Conservation (phyloP, 2,113 vertebrate genomes). For the Pelusios castaneus region DNA sequence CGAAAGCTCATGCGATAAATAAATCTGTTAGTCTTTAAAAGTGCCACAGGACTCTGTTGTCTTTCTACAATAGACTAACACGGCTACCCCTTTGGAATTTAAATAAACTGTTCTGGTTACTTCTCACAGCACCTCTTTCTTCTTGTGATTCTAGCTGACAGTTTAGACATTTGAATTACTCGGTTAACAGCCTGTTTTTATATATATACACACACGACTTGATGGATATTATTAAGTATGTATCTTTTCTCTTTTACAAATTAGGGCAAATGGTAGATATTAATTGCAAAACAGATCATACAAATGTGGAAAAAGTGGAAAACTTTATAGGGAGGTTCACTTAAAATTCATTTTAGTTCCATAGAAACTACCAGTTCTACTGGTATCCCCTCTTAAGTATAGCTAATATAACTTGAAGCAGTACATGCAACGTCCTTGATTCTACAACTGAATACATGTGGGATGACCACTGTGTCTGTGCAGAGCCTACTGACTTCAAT, state of each 20-base stretch:
- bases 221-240: background rate
- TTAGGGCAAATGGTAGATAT: background rate
- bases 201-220: background rate
- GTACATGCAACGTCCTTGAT: background rate
- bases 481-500: background rate
- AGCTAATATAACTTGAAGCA: background rate
- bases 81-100: too few species aligned
- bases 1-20: too few species aligned
- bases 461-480: background rate
- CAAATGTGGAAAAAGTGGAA: slow-evolving; percentile 24
- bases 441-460: background rate
- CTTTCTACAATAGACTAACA: too few species aligned
- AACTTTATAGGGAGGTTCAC: background rate
- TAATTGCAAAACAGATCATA: slow-evolving; percentile 24
- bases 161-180: background rate
- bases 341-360: background rate
- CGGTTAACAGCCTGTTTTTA: background rate
- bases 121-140: background rate
- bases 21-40: too few species aligned
- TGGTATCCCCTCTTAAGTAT: background rate
- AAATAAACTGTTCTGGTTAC: background rate
- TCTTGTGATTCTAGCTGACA: background rate
- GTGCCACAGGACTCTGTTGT: too few species aligned
- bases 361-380: background rate
- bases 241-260: background rate